Evolutionary conservation across 2,797 vertebrate genomes (phyloP), one percentile per base, ranked within the genome.

Genomic region (Mus caroli): DNA sequence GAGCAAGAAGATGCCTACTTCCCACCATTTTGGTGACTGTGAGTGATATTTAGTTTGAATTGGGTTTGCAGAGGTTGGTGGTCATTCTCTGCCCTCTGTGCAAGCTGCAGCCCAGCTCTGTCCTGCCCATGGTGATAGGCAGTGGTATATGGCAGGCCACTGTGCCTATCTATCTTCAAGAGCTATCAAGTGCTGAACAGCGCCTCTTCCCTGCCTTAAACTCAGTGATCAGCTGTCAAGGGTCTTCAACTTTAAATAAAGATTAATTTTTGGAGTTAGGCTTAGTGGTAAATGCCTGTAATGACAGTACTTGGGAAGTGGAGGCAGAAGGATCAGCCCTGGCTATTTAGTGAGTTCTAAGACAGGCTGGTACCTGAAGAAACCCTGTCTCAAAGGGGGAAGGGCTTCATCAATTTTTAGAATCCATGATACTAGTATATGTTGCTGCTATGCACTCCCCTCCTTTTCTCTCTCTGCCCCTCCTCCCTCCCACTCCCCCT

Each of bases 11-110:
- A 69, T 24, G 15, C 52, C 22, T 52, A 31, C 24, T 69, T 9
- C 43, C 19, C 37, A n/a, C 69, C 11, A 34, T 43, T 83, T 71
- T 76, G 54, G 71, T 85, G 87, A 58, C 43, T 71, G 37, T n/a
- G 80, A 20, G 87, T 69, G 58, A 15, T 75, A 69, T 40, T 94
- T 43, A 46, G 78, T 62, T 75, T 78, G 67, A 93, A 93, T 85
- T 77, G 78, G 54, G 76, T 85, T 37, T 37, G 3, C 62, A 24
- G 79, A 96, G 76, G 78, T 73, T 77, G 43, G 92, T 95, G 37
- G 69, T 90, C n/a, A 89, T 37, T 80, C 46, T 87, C 17, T 52
- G 85, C 54, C 12, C 82, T 34, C 43, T 56, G 17, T 62, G 22
- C 52, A 52, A 92, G 89, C 24, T 28, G 37, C 2, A 40, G 67